Percentiles rank a stretch among this genome's conserved stretches.
phyloP scores from a whole-genome alignment of 1,140 invertebrate genomes.

The Drosophila ohnishii region DNA sequence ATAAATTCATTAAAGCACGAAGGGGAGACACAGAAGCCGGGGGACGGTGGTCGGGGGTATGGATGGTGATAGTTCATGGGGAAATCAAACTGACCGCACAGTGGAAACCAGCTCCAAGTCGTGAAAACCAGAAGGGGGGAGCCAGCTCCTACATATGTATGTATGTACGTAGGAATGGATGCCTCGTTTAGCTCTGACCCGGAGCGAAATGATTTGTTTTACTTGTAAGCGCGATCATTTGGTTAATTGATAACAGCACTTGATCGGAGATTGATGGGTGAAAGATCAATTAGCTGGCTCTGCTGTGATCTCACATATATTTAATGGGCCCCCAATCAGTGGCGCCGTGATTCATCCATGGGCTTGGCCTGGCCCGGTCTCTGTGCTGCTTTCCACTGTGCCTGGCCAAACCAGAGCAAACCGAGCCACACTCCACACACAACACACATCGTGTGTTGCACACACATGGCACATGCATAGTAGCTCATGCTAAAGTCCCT shows the following conservation, averaged over 20 bases:
- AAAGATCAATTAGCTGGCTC: conserved; percentile 50
- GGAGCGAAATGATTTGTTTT: conserved; percentile 58
- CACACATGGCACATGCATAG: conserved; percentile 2
- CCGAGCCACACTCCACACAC: conserved; percentile 8
- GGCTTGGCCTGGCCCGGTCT: conserved; percentile 16
- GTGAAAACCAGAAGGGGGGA: conserved; percentile 8
- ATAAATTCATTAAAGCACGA: conserved; percentile 79
- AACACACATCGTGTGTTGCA: conserved; percentile 2
- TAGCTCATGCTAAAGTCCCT: conserved; percentile 35
- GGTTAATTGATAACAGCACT: conserved; percentile 69
- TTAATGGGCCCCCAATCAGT: conserved; percentile 44
- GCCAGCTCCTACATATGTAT: not conserved
- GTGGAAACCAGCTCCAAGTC: conserved; percentile 52
- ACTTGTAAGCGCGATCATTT: conserved; percentile 60
- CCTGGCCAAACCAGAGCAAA: conserved; percentile 34
- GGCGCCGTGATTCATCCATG: conserved; percentile 44
- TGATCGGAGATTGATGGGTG: conserved; percentile 42
- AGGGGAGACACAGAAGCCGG: conserved; percentile 24
- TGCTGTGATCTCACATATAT: conserved; percentile 40
- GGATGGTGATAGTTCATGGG: conserved; percentile 27
- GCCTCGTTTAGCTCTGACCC: conserved; percentile 59
- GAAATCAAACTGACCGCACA: conserved; percentile 53
- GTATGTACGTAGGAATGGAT: conserved; percentile 35
- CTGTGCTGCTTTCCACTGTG: conserved; percentile 48
- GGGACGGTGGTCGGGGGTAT: not conserved